These are phyloP conservation scores for Strigops habroptila DNA, from an alignment of 2,113 vertebrate species.

Conservation along the genomic window DNA sequence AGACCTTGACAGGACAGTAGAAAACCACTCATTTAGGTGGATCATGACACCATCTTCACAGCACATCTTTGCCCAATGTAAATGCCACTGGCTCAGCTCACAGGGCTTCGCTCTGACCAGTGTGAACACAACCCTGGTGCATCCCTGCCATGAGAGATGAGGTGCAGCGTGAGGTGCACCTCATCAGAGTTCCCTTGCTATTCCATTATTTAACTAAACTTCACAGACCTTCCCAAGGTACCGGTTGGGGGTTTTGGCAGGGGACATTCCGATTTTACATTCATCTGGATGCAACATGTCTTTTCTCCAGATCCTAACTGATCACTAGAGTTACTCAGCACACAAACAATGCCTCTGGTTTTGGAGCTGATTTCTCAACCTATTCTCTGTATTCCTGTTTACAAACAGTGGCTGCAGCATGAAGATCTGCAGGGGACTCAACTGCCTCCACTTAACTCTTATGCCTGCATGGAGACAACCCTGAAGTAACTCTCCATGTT, in stretches of 20 bases:
- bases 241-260: constrained; percentile 22
- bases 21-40: not conserved
- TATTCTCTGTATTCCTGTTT: constrained; percentile 57
- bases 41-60: not conserved
- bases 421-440: constrained; percentile 5
- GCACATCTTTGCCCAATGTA: not conserved
- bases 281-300: constrained; percentile 56
- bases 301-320: constrained; percentile 17
- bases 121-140: not conserved
- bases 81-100: fast-evolving
- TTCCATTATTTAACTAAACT: not conserved
- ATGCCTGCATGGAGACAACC: not conserved
- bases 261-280: not conserved
- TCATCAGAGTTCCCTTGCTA: not conserved
- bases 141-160: not conserved
- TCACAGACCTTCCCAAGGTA: constrained; percentile 30
- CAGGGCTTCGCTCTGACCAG: not conserved
- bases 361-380: constrained; percentile 56
- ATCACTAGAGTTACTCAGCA: constrained; percentile 47
- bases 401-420: constrained; percentile 47
- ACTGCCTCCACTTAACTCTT: constrained; percentile 24
- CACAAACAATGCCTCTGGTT: constrained; percentile 66
- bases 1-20: not conserved
- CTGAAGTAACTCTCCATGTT: not conserved
- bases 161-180: not conserved